These are phyloP conservation scores for Dendropsophus ebraccatus DNA, from an alignment of 2,113 vertebrate species.

Conservation along the genomic window DNA sequence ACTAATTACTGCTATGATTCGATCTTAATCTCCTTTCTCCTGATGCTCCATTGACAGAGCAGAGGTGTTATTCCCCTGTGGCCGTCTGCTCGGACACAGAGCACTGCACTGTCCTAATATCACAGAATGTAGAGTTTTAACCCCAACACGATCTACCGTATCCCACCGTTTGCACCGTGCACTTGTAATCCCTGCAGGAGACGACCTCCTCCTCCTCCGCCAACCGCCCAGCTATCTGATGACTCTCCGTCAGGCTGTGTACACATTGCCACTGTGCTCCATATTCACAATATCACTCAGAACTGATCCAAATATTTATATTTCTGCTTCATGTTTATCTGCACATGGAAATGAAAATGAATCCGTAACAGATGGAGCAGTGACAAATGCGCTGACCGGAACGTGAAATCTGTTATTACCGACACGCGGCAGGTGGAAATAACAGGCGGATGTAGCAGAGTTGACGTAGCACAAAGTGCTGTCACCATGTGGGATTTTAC, in stretches of 20 bases:
- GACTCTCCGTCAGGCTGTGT: background rate
- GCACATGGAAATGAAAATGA: background rate
- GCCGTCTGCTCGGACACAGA: background rate
- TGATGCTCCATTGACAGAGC: background rate
- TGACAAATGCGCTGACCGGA: background rate
- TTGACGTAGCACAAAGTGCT: too few relatives aligned
- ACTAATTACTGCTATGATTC: background rate
- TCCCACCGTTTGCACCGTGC: background rate
- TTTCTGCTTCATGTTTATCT: background rate
- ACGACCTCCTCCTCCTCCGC: background rate
- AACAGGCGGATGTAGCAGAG: background rate
- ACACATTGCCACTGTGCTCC: background rate
- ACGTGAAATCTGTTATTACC: background rate
- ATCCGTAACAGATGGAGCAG: background rate
- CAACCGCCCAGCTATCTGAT: background rate
- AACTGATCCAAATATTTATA: conserved; percentile 3
- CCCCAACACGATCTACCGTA: background rate
- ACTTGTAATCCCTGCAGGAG: background rate
- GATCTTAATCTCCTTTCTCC: background rate
- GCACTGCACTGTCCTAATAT: background rate
- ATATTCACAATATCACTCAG: background rate
- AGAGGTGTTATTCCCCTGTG: background rate
- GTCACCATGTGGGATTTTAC: background rate
- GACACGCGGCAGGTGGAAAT: background rate
- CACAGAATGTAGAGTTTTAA: background rate